Evolutionary conservation across 1,140 invertebrate species (phyloP).

Genomic region (honey bee (Apis mellifera)): Amel_HAv3.1 CM009933.2:13247001-13247500

Average conservation of each 20-base stretch:
- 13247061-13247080: conserved; percentile 67
- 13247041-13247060: conserved; percentile 39
- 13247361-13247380: no score
- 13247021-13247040: conserved; percentile 26
- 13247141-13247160: conserved; percentile 6
- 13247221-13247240: conserved; percentile 10
- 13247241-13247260: neutral
- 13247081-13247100: conserved; percentile 57
- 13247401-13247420: conserved; percentile 18
- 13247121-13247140: conserved; percentile 65
- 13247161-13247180: conserved; percentile 16
- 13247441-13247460: neutral
- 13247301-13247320: neutral
- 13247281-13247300: no score
- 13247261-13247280: neutral
- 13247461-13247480: conserved; percentile 57
- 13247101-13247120: conserved; percentile 54
- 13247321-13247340: no score
- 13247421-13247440: conserved; percentile 2
- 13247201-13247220: neutral
- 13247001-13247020: conserved; percentile 12
- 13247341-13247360: neutral
- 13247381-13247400: neutral
- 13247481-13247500: conserved; percentile 48
- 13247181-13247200: no score